Conservation (phyloP, 2,888 invertebrate genomes). For the Muschampia plurimacula region DNA sequence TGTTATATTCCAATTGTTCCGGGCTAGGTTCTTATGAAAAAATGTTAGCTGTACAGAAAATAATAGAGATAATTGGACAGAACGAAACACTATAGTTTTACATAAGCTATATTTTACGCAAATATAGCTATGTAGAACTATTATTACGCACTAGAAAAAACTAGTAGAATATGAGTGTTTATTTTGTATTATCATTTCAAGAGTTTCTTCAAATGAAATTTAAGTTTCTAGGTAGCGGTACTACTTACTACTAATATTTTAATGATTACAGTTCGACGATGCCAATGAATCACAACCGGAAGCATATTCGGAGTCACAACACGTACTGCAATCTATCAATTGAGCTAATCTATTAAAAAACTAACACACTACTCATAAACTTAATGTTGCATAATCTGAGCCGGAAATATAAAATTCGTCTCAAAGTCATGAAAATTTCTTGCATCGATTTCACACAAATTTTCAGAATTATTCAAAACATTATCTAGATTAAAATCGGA, state of each 20-base stretch:
- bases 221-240: background rate
- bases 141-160: no score
- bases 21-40: no score
- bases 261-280: background rate
- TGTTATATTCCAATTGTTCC: no score
- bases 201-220: no score
- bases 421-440: background rate
- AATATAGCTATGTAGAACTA: no score
- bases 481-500: background rate
- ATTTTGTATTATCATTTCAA: no score
- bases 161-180: no score
- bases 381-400: background rate
- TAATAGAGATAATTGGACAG: no score
- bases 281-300: constrained; percentile 15
- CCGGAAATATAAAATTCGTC: background rate
- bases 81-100: no score
- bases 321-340: constrained; percentile 8
- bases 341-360: constrained; percentile 5
- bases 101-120: no score
- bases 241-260: background rate
- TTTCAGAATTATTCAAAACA: background rate
- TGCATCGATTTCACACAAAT: background rate
- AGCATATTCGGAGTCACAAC: constrained; percentile 5
- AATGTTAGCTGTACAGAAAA: no score
- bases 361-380: background rate